phyloP scores from a whole-genome alignment of 2,113 vertebrate genomes.

The Gavia stellata region DNA sequence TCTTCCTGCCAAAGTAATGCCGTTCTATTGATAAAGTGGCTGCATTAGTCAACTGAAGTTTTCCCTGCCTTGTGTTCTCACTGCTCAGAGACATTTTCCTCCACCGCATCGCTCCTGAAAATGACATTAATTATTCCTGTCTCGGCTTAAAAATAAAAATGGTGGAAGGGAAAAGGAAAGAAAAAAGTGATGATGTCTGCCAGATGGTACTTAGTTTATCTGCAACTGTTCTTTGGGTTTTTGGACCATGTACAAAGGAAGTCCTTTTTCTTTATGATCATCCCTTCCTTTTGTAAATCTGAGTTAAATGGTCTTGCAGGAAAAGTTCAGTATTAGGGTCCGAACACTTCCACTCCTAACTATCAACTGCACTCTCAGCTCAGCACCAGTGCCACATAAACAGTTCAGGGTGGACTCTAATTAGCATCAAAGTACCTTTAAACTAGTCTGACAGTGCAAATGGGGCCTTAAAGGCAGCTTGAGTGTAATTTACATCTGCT shows the following conservation, averaged over 20 bases:
- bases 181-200: background rate
- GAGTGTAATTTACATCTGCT: constrained; percentile 44
- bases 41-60: background rate
- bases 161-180: background rate
- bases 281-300: background rate
- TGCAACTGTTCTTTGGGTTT: background rate
- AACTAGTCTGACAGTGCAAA: constrained; percentile 29
- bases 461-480: constrained; percentile 2
- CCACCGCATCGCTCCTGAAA: background rate
- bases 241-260: background rate
- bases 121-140: constrained; percentile 1
- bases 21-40: background rate
- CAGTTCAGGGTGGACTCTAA: constrained; percentile 27
- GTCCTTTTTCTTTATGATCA: background rate
- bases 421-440: constrained; percentile 47
- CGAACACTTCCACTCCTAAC: background rate
- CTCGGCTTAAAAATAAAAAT: background rate
- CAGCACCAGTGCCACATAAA: background rate
- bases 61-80: background rate
- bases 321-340: background rate
- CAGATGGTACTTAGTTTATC: background rate
- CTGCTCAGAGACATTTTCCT: background rate
- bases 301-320: background rate
- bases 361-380: background rate
- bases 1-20: background rate